Conservation (phyloP, 2,797 vertebrate species). For the Cryptoprocta ferox region DNA sequence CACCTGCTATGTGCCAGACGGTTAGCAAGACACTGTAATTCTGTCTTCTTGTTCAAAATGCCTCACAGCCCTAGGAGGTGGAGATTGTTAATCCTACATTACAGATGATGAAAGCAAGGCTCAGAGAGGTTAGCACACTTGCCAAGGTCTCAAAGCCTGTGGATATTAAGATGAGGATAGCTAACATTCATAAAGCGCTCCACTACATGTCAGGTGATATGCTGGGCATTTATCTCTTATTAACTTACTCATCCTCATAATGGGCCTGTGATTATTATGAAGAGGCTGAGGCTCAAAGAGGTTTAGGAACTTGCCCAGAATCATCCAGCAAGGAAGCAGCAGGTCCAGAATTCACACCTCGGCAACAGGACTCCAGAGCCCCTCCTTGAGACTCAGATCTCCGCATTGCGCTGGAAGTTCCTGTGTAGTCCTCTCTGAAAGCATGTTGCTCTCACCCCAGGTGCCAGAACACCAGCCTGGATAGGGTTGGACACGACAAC, state of each 20-base stretch:
- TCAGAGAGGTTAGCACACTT: neutral
- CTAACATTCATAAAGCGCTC: neutral
- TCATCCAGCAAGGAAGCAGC: neutral
- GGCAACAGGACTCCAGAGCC: neutral
- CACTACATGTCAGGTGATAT: fast-evolving
- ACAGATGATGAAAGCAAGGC: neutral
- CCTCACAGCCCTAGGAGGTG: neutral
- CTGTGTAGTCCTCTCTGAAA: neutral
- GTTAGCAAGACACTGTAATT: neutral
- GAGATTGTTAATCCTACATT: neutral
- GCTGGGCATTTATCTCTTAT: neutral
- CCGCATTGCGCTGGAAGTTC: neutral
- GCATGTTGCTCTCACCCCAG: neutral
- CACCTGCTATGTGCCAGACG: neutral
- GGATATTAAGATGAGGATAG: neutral
- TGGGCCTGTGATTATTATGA: neutral
- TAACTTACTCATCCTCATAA: neutral
- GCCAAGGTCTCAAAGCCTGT: neutral
- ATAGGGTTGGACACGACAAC: neutral
- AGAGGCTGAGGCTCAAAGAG: neutral
- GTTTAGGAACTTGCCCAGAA: neutral
- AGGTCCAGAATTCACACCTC: neutral
- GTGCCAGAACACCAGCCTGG: neutral
- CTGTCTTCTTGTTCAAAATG: neutral
- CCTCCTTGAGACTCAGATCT: neutral